phyloP scores from a whole-genome alignment of 2,888 invertebrate species.

The Agrochola circellaris region DNA sequence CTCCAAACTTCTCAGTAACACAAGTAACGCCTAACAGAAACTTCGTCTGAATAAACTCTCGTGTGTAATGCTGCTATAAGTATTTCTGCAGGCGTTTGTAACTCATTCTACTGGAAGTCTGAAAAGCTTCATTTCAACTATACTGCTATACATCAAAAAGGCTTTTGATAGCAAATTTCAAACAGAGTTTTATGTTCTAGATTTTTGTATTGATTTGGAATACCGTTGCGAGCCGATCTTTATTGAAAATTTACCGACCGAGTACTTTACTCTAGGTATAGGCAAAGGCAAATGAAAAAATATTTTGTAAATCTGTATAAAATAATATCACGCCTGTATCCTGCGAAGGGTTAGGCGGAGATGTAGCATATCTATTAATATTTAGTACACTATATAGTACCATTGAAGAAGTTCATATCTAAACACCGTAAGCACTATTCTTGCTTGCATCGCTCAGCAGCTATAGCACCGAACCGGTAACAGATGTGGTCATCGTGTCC shows the following conservation, averaged over 20 bases:
- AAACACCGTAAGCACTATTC: no score
- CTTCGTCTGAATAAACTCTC: conserved; percentile 39
- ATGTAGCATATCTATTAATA: no score
- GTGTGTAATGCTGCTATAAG: conserved; percentile 67
- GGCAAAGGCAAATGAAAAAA: no score
- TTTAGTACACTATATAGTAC: no score
- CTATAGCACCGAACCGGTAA: no score
- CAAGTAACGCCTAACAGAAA: conserved; percentile 47
- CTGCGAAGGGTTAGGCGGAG: no score
- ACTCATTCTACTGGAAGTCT: conserved; percentile 31
- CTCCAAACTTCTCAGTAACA: conserved; percentile 35
- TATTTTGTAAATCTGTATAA: neutral
- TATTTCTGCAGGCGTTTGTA: conserved; percentile 68
- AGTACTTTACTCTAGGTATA: neutral
- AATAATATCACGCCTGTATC: no score
- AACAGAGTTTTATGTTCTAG: neutral
- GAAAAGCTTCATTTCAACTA: neutral
- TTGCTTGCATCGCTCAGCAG: no score
- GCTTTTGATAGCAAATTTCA: conserved; percentile 3
- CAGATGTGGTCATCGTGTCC: no score
- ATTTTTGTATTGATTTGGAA: neutral
- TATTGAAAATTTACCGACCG: neutral
- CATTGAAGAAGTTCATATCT: no score
- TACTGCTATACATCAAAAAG: neutral
- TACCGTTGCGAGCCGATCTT: no score